These are phyloP conservation scores for Leptopilina clavipes DNA, from an alignment of 1,140 invertebrate genomes.

Conservation along the genomic window DNA sequence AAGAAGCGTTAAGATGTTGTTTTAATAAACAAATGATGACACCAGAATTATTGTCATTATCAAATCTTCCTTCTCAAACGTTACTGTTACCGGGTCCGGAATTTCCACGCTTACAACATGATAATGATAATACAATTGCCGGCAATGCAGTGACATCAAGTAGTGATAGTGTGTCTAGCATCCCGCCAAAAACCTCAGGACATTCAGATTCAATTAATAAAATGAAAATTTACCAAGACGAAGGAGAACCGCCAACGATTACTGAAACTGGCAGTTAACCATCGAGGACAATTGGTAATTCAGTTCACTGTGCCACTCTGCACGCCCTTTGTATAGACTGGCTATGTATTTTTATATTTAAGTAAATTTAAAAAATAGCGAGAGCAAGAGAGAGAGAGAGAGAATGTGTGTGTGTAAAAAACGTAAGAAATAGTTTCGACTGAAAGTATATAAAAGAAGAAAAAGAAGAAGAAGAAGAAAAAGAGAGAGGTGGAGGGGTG, in stretches of 20 bases:
- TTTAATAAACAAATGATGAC: conserved; percentile 71
- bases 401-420: conserved; percentile 27
- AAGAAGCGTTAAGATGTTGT: conserved; percentile 72
- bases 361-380: conserved; percentile 63
- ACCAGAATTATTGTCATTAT: conserved; percentile 70
- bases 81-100: conserved; percentile 67
- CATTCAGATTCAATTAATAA: conserved; percentile 65
- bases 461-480: too few species aligned
- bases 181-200: conserved; percentile 71
- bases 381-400: background rate
- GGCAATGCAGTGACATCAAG: conserved; percentile 60
- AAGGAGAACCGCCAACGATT: conserved; percentile 65
- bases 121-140: conserved; percentile 59
- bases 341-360: conserved; percentile 77
- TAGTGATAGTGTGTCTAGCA: conserved; percentile 70
- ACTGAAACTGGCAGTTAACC: conserved; percentile 73
- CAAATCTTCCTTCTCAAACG: conserved; percentile 71
- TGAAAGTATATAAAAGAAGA: conserved; percentile 42
- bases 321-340: conserved; percentile 75
- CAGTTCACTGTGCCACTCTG: conserved; percentile 73
- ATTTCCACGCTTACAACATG: conserved; percentile 67
- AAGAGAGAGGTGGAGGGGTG: conserved; percentile 49
- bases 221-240: conserved; percentile 66
- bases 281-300: conserved; percentile 67
- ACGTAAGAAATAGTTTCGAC: conserved; percentile 40